Conservation (phyloP, 2,797 vertebrate species). For the Cossypha dichroa region DNA sequence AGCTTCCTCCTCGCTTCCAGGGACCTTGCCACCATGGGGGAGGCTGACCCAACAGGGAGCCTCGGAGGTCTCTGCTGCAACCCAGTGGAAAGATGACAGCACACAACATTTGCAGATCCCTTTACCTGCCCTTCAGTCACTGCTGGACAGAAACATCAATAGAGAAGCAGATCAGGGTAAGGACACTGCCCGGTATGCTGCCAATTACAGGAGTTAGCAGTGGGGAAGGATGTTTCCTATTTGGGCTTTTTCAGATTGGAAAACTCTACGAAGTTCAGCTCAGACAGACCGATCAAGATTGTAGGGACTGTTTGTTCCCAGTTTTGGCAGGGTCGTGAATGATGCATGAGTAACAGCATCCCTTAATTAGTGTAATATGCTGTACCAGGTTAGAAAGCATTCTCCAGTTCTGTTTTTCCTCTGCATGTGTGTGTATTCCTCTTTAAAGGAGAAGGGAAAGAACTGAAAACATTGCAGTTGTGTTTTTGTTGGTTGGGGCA, state of each 20-base stretch:
- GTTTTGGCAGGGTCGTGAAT: conserved; percentile 59
- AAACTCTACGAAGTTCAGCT: conserved; percentile 42
- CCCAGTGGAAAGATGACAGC: neutral
- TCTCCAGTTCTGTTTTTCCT: conserved; percentile 46
- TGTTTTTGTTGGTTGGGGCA: conserved; percentile 69
- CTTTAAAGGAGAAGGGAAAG: conserved; percentile 43
- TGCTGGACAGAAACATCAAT: neutral
- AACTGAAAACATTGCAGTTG: conserved; percentile 54
- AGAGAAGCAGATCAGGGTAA: neutral
- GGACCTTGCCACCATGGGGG: neutral
- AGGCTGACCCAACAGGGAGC: rapidly evolving
- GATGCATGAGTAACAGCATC: conserved; percentile 65
- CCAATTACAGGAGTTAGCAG: neutral
- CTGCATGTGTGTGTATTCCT: neutral
- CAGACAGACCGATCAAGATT: conserved; percentile 45
- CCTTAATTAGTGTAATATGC: conserved; percentile 64
- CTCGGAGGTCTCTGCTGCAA: neutral
- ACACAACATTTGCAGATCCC: rapidly evolving
- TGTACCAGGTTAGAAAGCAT: conserved; percentile 60
- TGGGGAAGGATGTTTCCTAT: conserved; percentile 26
- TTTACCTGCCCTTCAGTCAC: neutral
- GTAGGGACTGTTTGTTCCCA: conserved; percentile 68
- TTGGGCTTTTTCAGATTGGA: conserved; percentile 41
- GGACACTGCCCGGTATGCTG: neutral
- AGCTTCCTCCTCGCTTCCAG: neutral